Percentiles rank a stretch among this genome's conserved stretches.
These are phyloP conservation scores for Accipiter virgatus DNA, from an alignment of 2,113 vertebrate genomes.

Conservation along the genomic window DNA sequence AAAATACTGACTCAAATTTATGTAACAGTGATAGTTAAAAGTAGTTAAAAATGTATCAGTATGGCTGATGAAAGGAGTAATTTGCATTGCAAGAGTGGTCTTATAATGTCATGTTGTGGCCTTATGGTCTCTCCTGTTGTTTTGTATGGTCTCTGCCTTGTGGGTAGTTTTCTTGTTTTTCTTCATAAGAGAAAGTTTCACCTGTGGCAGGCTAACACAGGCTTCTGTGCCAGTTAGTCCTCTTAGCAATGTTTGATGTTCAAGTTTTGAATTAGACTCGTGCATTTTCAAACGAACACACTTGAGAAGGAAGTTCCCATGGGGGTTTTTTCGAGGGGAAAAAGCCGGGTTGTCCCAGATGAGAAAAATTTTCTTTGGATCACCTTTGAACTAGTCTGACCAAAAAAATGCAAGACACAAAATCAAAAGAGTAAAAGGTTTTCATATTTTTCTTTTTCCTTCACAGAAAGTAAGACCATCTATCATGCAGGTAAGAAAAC, in stretches of 20 bases:
- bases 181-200: not conserved
- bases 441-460: slow-evolving; percentile 20
- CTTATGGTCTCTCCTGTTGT: not conserved
- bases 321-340: not conserved
- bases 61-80: not conserved
- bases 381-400: not conserved
- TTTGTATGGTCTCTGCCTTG: not conserved
- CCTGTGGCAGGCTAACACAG: not conserved
- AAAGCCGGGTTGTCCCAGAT: not conserved
- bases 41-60: not conserved
- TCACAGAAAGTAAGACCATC: slow-evolving; percentile 87
- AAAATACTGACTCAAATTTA: not conserved
- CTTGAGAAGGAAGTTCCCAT: not conserved
- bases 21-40: not conserved
- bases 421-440: slow-evolving; percentile 4
- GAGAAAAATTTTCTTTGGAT: not conserved
- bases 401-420: not conserved
- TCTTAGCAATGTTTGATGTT: not conserved
- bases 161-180: not conserved
- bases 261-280: not conserved
- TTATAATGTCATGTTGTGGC: not conserved
- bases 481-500: slow-evolving; percentile 84
- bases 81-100: not conserved
- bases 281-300: not conserved
- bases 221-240: not conserved